Conservation (phyloP, 30 jellyfish, hydroid and myxozoan species). For the Aurelia sp. region DNA sequence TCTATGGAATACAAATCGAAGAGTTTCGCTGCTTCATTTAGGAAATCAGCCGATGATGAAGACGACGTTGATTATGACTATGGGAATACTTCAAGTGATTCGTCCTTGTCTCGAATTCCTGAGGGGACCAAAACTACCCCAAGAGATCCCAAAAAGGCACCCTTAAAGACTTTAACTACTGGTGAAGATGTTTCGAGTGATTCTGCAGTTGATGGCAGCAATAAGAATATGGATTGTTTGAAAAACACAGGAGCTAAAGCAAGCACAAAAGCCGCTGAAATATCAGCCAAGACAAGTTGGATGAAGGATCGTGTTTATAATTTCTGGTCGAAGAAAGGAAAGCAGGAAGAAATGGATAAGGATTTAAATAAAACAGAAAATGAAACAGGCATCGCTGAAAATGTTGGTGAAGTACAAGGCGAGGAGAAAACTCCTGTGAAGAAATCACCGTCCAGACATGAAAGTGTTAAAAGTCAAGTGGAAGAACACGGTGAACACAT, state of each 20-base stretch:
- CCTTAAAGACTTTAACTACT: neutral
- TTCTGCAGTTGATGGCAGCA: constrained; percentile 13
- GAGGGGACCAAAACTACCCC: neutral
- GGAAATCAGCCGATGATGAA: constrained; percentile 31
- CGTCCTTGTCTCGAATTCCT: neutral
- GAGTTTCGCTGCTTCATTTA: constrained; percentile 58
- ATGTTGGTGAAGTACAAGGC: neutral
- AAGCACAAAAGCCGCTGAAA: constrained; percentile 53
- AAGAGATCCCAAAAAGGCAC: neutral
- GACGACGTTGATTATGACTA: constrained; percentile 42
- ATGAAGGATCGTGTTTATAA: constrained; percentile 68
- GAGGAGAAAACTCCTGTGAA: constrained; percentile 2
- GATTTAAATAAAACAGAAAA: constrained; percentile 5
- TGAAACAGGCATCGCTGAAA: neutral
- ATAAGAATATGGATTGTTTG: constrained; percentile 44
- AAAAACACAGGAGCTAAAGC: constrained; percentile 58
- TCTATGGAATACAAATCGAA: constrained; percentile 72
- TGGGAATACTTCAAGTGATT: constrained; percentile 5
- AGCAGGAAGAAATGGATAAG: constrained; percentile 42
- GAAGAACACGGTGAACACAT: neutral
- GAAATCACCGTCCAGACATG: neutral
- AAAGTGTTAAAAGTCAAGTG: neutral
- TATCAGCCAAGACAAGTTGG: constrained; percentile 71
- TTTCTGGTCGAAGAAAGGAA: constrained; percentile 66
- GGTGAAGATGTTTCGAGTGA: constrained; percentile 7